Conservation (phyloP, 2,113 vertebrate genomes). For the Furnarius figulus region DNA sequence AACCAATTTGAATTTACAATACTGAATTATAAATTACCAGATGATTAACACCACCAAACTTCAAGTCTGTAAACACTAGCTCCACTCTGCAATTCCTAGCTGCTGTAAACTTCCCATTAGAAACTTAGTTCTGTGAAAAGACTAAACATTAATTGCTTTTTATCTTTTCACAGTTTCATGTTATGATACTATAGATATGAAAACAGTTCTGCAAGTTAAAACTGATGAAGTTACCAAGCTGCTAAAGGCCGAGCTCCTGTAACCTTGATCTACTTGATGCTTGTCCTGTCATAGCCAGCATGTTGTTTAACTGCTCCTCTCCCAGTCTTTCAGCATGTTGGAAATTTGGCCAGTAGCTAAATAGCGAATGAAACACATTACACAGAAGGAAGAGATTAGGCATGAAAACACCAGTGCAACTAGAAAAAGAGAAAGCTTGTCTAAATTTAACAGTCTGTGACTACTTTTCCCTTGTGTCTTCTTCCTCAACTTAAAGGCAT, state of each 20-base stretch:
- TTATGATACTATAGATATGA: neutral
- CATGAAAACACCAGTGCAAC: neutral
- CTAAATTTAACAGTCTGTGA: neutral
- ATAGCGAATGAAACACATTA: neutral
- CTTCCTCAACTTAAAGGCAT: neutral
- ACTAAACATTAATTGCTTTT: neutral
- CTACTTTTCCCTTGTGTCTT: rapidly evolving
- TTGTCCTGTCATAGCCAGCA: neutral
- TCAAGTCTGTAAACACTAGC: neutral
- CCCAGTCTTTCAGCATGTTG: neutral
- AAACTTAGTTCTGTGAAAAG: neutral
- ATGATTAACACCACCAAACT: neutral
- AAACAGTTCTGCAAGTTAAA: neutral
- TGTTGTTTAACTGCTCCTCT: neutral
- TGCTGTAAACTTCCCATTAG: neutral
- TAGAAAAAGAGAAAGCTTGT: neutral
- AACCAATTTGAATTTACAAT: neutral
- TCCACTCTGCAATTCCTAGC: neutral
- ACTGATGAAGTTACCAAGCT: neutral
- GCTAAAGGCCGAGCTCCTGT: neutral
- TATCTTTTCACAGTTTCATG: neutral
- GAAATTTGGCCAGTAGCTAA: neutral
- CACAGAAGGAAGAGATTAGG: neutral
- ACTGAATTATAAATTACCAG: neutral
- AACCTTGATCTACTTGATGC: neutral